Percentiles rank a stretch among this genome's conserved stretches.
These are phyloP conservation scores for Myopa testacea DNA, from an alignment of 2,888 invertebrate species.

Conservation along the genomic window DNA sequence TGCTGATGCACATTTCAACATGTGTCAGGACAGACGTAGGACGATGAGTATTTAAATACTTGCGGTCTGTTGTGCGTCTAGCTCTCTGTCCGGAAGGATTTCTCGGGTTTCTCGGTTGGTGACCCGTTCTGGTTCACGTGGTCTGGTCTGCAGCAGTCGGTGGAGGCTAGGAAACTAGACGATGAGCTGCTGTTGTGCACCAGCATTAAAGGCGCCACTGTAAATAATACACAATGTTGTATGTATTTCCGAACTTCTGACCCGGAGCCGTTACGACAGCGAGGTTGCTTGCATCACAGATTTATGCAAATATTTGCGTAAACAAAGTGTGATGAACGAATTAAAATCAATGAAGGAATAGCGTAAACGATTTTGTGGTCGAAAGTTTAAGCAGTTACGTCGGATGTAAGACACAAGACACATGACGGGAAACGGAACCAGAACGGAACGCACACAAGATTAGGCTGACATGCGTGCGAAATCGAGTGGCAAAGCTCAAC, in stretches of 20 bases:
- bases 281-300: neutral
- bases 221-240: no score
- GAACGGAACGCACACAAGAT: neutral
- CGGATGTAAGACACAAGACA: neutral
- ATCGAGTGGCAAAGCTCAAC: conserved; percentile 20
- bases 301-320: conserved; percentile 25
- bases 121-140: no score
- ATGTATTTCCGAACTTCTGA: no score
- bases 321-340: conserved; percentile 37
- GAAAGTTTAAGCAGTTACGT: neutral
- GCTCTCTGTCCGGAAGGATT: neutral
- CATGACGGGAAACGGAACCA: neutral
- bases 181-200: no score
- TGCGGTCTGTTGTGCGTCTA: conserved; percentile 12
- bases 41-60: conserved; percentile 4
- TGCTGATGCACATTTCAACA: no score
- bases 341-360: conserved; percentile 44
- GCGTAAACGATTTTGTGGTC: conserved; percentile 28
- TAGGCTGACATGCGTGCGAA: neutral
- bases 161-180: no score
- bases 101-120: no score
- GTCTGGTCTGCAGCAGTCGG: no score
- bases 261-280: no score
- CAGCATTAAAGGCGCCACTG: no score
- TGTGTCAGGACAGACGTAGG: neutral